Evolutionary conservation across 1,140 invertebrate species (phyloP), one percentile per base, ranked within the genome.

Genomic region (Saccostrea cuccullata): DNA sequence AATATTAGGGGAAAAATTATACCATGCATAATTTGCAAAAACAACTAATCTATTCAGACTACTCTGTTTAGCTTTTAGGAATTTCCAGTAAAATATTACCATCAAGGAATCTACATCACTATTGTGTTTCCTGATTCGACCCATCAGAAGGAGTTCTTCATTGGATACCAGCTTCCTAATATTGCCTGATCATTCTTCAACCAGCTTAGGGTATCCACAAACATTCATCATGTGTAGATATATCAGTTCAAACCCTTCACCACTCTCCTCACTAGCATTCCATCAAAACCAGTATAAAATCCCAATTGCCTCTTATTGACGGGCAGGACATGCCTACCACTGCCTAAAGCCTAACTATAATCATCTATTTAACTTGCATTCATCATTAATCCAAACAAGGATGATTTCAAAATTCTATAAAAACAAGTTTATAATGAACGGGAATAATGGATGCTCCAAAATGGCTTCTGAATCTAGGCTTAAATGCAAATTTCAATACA

Each of bases 81-180:
- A 47, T 47, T 47, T 6, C 40, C 13, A 30, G 2, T 13, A 36
- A 73, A 83, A 83, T 12, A n/a, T 83, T 83, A 83, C 82, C 82
- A 83, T 83, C 40, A 83, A 56, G 40, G 82, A 83, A 83, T 83
- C 82, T 20, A 83, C 55, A 83, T 83, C 82, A 56, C 82, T 83
- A 36, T 55, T 55, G 30, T 83, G 40, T 55, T 56, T 83, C 40
- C 55, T 83, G 47, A 83, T 83, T 56, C 82, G 82, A 55, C 82
- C 82, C 82, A 83, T 83, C 70, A 73, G 70, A 26, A 73, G 2
- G 36, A 13, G 30, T 13, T 73, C 23, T 13, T 26, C 26, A 26
- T 23, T 30, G 26, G 70, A 40, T 15, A 36, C 26, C n/a, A 26
- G 26, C 70, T 73, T 64, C 70, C 70, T 73, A 15, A n/a, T n/a